A percentile compares a stretch with the other conserved stretches of the same genome.
Conservation (phyloP, 2,797 vertebrate species). For the Lutjanus argentimaculatus region DNA sequence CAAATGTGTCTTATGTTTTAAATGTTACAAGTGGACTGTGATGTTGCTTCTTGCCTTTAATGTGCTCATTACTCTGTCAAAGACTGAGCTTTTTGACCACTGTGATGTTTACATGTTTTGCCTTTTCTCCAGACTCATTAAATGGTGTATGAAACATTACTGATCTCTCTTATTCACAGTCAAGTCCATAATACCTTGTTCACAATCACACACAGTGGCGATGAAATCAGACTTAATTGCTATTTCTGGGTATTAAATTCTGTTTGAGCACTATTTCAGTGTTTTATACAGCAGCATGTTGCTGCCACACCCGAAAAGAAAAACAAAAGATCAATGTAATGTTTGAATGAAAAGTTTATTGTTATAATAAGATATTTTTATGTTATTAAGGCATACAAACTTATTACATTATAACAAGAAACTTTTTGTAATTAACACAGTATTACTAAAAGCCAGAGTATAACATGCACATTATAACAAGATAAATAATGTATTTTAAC, state of each 20-base stretch:
- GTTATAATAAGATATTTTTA: too few species aligned
- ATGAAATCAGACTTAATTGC: neutral
- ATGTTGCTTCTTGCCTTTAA: slow-evolving; percentile 3
- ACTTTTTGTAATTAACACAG: too few species aligned
- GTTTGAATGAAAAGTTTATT: too few species aligned
- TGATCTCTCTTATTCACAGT: slow-evolving; percentile 1
- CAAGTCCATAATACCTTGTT: neutral
- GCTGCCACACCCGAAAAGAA: too few species aligned
- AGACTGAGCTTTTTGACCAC: slow-evolving; percentile 2
- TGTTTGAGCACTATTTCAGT: neutral
- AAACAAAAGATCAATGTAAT: too few species aligned
- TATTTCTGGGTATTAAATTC: neutral
- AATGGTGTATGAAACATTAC: slow-evolving; percentile 23
- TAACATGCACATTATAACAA: too few species aligned
- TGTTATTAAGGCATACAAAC: too few species aligned
- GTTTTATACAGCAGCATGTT: too few species aligned
- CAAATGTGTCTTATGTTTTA: neutral
- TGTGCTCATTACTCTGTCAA: neutral
- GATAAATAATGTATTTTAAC: too few species aligned
- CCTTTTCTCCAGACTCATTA: slow-evolving; percentile 42
- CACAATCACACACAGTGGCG: neutral
- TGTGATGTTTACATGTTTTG: slow-evolving; percentile 37
- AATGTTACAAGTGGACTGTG: neutral
- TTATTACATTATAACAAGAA: too few species aligned
- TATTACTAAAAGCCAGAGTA: too few species aligned